Percentiles rank a stretch among this genome's conserved stretches.
phyloP scores from a whole-genome alignment of 1,140 invertebrate genomes.

The Rhagoletis zephyria region DNA sequence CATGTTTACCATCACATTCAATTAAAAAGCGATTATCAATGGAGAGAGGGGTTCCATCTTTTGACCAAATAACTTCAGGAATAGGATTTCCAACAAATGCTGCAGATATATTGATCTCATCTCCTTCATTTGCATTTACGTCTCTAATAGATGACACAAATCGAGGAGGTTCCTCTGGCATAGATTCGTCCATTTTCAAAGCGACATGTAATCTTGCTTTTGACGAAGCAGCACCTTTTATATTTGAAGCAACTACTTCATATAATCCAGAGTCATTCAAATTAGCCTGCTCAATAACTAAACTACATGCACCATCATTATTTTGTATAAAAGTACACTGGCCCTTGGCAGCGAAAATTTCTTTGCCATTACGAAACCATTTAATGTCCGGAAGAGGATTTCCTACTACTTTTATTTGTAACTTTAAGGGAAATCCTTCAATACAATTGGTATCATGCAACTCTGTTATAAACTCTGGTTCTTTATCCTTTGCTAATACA shows the following conservation, averaged over 20 bases:
- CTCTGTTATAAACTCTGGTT: conserved; percentile 81
- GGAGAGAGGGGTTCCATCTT: conserved; percentile 81
- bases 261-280: conserved; percentile 84
- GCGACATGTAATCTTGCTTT: conserved; percentile 81
- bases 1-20: conserved; percentile 86
- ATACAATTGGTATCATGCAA: conserved; percentile 83
- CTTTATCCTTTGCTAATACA: conserved; percentile 80
- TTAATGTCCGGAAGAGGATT: conserved; percentile 82
- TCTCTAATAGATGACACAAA: conserved; percentile 85
- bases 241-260: conserved; percentile 82
- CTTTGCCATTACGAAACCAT: conserved; percentile 85
- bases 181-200: conserved; percentile 77
- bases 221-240: conserved; percentile 81
- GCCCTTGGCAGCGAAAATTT: conserved; percentile 82
- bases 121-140: conserved; percentile 84
- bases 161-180: conserved; percentile 81
- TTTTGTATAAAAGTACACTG: conserved; percentile 79
- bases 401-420: conserved; percentile 84
- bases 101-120: conserved; percentile 78
- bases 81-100: conserved; percentile 89
- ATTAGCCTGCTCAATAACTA: conserved; percentile 79
- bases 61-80: conserved; percentile 87
- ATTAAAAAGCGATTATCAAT: conserved; percentile 80
- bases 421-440: conserved; percentile 86
- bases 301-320: conserved; percentile 80